Evolutionary conservation across 2,888 invertebrate species (phyloP).

Genomic region (Ormyrus pomaceus): DNA sequence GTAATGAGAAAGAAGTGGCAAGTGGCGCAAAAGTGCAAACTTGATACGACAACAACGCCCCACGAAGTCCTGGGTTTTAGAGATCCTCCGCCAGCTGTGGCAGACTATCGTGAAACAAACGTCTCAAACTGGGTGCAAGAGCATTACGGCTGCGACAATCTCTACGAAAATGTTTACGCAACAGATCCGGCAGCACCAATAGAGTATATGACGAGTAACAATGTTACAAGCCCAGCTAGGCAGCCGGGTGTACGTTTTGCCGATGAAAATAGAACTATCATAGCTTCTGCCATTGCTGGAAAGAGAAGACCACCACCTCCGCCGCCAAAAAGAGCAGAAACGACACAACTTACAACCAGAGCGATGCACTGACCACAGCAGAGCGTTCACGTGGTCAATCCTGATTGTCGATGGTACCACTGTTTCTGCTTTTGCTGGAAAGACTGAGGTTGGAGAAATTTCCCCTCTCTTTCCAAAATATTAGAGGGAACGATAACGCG

Average conservation of each 20-base stretch:
- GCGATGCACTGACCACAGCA: slow-evolving; percentile 76
- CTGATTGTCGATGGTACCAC: slow-evolving; percentile 69
- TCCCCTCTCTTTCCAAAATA: neutral
- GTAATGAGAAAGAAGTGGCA: slow-evolving; percentile 97
- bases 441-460: slow-evolving; percentile 60
- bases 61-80: slow-evolving; percentile 94
- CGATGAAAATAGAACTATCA: slow-evolving; percentile 72
- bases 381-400: slow-evolving; percentile 68
- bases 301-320: slow-evolving; percentile 91
- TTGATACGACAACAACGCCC: slow-evolving; percentile 91
- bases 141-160: slow-evolving; percentile 85
- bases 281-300: slow-evolving; percentile 72
- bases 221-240: slow-evolving; percentile 69
- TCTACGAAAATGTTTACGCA: slow-evolving; percentile 87
- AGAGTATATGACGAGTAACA: slow-evolving; percentile 68
- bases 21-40: slow-evolving; percentile 93
- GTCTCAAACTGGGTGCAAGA: slow-evolving; percentile 94
- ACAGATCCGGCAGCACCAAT: slow-evolving; percentile 75
- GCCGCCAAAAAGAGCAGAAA: slow-evolving; percentile 92
- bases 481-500: neutral
- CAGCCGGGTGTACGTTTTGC: slow-evolving; percentile 67
- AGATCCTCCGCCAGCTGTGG: slow-evolving; percentile 84
- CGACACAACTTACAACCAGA: slow-evolving; percentile 85
- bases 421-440: slow-evolving; percentile 73
- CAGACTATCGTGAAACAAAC: slow-evolving; percentile 88